Evolutionary conservation across 2,888 invertebrate species (phyloP).

Genomic region (Keiferia lycopersicella): DNA sequence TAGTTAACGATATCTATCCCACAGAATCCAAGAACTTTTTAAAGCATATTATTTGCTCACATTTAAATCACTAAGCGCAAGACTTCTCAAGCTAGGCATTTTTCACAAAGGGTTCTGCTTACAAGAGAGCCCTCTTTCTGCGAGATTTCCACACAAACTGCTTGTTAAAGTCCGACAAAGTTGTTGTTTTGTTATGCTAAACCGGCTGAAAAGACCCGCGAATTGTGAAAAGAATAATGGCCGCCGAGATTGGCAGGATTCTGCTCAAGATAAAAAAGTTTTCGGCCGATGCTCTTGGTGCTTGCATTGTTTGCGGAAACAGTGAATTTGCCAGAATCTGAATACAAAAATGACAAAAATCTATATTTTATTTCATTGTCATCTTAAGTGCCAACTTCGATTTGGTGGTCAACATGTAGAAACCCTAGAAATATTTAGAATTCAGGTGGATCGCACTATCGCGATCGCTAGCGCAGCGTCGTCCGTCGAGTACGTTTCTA

Average conservation of each 20-base stretch:
- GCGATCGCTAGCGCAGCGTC: too few species aligned
- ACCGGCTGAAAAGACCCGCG: constrained; percentile 24
- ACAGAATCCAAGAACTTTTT: too few species aligned
- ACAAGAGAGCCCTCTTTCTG: constrained; percentile 15
- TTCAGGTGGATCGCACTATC: too few species aligned
- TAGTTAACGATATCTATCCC: too few species aligned
- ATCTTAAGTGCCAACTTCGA: too few species aligned
- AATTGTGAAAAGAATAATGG: constrained; percentile 21
- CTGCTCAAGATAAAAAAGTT: not conserved
- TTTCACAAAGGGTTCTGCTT: constrained; percentile 13
- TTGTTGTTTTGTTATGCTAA: constrained; percentile 30
- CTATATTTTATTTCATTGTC: too few species aligned
- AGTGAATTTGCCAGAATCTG: not conserved
- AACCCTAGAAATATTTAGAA: too few species aligned
- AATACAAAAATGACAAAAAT: too few species aligned
- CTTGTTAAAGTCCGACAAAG: constrained; percentile 28
- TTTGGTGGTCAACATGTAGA: too few species aligned
- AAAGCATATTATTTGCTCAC: too few species aligned
- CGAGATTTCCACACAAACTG: constrained; percentile 26
- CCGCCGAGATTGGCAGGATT: constrained; percentile 19
- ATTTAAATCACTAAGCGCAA: not conserved
- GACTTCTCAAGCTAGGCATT: constrained; percentile 8
- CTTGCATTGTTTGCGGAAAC: not conserved
- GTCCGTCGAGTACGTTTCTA: too few species aligned
- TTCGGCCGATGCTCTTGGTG: not conserved